Base-by-base conservation (phyloP, 2,888 invertebrate genomes). In the Clostera curtula region DNA sequence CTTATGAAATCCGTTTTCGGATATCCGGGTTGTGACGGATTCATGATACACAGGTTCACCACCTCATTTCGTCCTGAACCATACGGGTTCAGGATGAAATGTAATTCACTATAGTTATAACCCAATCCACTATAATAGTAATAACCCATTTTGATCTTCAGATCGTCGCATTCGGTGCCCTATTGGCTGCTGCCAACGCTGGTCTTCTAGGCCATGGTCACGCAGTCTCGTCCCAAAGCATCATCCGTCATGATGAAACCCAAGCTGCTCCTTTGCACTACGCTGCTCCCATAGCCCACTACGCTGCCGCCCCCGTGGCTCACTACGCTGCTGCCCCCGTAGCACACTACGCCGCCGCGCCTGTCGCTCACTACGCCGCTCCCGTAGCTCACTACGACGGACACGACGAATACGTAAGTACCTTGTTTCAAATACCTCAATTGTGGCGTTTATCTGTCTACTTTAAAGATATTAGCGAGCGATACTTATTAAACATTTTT, bases 141-240 rank as follows among this genome's bases (percentile, higher is more conserved):
- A 22, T 22, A n/a, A 10, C 6, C 6, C 3, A 15, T 6, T 12
- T 11, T 27, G n/a, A 22, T 9, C 44, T 53, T 13, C 30, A 62
- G 61, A 48, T 61, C 34, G 30, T 57, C 27, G 45, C 43, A 27
- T 35, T 68, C 49, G 28, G 53, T 33, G 49, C 62, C 34, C 29
- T 57, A 13, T 23, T 34, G 27, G 30, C 30, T 6, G 34, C 30
- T 9, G 34, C 30, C 15, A 27, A 25, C 13, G 52, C 28, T 15
- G 25, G 22, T 19, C 21, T 27, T 8, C 26, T 18, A 5, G 36
- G 51, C 56, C 27, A 51, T 71, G 5, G 67, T 70, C 23, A 69
- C 20, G 85, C 23, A n/a, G 12, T 23, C 6, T 23, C 23, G 7
- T 23, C 23, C 6, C 60, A 62, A 29, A 62, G 47, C 41, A 57